Conservation (phyloP, 1,140 invertebrate genomes). For the Ooceraea biroi region DNA sequence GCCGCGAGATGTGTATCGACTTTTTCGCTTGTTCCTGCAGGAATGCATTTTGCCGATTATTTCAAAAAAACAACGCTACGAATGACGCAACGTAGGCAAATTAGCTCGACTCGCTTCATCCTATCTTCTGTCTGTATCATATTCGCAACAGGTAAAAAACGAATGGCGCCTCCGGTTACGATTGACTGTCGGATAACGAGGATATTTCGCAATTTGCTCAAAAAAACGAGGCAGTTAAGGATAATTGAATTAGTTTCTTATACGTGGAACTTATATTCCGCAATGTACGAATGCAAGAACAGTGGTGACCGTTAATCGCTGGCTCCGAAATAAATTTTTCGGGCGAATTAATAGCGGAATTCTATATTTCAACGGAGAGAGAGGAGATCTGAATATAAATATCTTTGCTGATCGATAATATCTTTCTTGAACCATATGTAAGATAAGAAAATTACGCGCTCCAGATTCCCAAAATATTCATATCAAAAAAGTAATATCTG, state of each 20-base stretch:
- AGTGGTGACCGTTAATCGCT: not conserved
- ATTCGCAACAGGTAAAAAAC: constrained; percentile 12
- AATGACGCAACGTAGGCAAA: not conserved
- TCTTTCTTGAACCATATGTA: too few species aligned
- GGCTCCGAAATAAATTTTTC: not conserved
- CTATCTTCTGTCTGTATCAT: not conserved
- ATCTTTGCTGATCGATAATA: too few species aligned
- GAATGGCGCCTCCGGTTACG: not conserved
- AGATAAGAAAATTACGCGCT: too few species aligned
- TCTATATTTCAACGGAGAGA: too few species aligned
- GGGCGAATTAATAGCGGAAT: not conserved
- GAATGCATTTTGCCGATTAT: not conserved
- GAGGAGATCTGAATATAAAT: too few species aligned
- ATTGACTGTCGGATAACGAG: not conserved
- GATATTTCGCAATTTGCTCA: not conserved
- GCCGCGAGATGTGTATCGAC: not conserved
- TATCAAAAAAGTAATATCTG: too few species aligned
- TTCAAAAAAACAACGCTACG: not conserved
- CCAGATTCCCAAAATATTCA: too few species aligned
- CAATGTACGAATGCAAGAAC: not conserved
- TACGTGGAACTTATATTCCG: not conserved
- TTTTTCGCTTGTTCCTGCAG: not conserved
- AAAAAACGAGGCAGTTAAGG: not conserved
- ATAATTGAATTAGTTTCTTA: not conserved
- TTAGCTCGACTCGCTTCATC: not conserved